Evolutionary conservation across 2,113 vertebrate genomes (phyloP), one percentile per base, ranked within the genome.

Genomic region (Theristicus caerulescens): DNA sequence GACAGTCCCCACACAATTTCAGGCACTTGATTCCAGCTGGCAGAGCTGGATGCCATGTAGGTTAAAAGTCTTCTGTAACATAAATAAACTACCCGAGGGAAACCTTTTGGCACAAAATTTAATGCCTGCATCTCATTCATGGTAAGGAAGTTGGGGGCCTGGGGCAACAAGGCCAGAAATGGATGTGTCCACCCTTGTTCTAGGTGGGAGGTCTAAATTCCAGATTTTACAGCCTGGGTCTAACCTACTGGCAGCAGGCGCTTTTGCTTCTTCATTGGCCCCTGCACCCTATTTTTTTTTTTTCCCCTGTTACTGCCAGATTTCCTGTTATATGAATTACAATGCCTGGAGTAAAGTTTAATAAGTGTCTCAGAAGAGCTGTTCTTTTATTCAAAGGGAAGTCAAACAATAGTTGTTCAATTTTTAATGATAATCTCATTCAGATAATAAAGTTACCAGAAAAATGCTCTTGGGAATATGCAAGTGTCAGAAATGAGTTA

Each of bases 401-500:
- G 49, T 36, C 49, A 93, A 93, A 82, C 36, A 55, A 72, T 52
- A 57, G 47, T 55, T 89, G 52, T 72, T 91, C 71, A 88, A 52
- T 80, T 87, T 96, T 96, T 93, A 96, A 86, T 90, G 61, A 88
- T 58, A 93, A 88, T 80, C 62, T 88, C 40, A 86, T 92, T 90
- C 58, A 92, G 67, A 88, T 49, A 76, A 82, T 85, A 77, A 93
- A 92, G 66, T 44, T 86, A 94, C 62, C 38, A 70, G 79, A 94
- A 93, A 84, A 90, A 91, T 62, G 40, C 36, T 93, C 49, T 69
- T 0, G 6, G 49, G 74, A 93, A 88, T 38, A 82, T 15, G 10
- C 25, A 85, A 65, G 78, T 65, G 27, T 82, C 58, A 87, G 49
- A 86, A 91, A 87, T 59, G 0, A 72, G 36, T 86, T 57, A 92